These are phyloP conservation scores for Rousettus leschenaultii DNA, from an alignment of 2,113 vertebrate genomes.

Conservation along the genomic window DNA sequence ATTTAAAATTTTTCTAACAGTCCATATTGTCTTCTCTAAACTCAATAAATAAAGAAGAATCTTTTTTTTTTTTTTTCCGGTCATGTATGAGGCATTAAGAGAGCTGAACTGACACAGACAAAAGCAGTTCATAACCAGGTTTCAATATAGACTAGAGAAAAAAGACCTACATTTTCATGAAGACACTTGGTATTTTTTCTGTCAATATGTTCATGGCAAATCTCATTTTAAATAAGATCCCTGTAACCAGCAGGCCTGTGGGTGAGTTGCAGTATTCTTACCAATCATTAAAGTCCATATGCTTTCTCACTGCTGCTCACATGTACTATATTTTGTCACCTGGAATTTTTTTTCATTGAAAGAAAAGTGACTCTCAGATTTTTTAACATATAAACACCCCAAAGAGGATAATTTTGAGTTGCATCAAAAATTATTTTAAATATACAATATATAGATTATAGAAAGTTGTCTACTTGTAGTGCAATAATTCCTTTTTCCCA, in stretches of 20 bases:
- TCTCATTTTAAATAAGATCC: neutral
- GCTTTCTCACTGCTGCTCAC: neutral
- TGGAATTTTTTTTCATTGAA: neutral
- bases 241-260: neutral
- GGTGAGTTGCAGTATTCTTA: neutral
- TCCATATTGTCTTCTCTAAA: neutral
- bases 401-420: neutral
- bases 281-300: neutral
- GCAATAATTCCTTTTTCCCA: neutral
- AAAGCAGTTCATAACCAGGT: neutral
- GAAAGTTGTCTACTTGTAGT: neutral
- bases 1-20: neutral
- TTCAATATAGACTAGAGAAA: neutral
- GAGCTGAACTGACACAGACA: neutral
- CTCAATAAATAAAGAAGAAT: neutral
- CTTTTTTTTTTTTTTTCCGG: neutral
- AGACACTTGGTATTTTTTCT: neutral
- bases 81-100: neutral
- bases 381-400: neutral
- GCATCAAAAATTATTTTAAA: neutral
- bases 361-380: neutral
- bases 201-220: neutral
- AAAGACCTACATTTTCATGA: neutral
- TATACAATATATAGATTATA: neutral
- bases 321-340: neutral